Conservation (phyloP, 2,113 vertebrate genomes). For the Deroptyus accipitrinus region DNA sequence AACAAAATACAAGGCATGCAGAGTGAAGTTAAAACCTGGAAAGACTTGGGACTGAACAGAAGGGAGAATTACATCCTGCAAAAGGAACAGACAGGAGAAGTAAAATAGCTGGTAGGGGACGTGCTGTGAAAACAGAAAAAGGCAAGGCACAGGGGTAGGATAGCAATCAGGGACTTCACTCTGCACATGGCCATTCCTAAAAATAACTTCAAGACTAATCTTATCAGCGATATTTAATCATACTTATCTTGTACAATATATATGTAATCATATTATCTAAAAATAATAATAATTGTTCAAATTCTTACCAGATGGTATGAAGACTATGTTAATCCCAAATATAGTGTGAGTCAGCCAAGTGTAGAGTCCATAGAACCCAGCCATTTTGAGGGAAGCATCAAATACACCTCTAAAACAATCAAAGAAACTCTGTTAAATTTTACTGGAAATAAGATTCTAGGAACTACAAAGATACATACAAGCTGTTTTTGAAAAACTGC, state of each 20-base stretch:
- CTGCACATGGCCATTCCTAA: background rate
- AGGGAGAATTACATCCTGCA: background rate
- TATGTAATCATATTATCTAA: background rate
- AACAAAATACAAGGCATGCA: background rate
- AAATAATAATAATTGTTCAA: background rate
- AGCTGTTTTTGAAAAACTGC: background rate
- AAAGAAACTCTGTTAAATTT: constrained; percentile 43
- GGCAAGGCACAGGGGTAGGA: background rate
- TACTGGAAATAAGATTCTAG: background rate
- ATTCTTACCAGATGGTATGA: constrained; percentile 95
- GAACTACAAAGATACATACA: background rate
- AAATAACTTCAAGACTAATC: background rate
- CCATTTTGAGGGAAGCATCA: constrained; percentile 99
- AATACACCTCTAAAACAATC: constrained; percentile 89
- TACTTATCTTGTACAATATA: background rate
- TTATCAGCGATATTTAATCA: background rate
- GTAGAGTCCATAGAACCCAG: constrained; percentile 96
- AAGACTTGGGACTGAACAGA: background rate
- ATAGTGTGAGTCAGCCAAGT: constrained; percentile 98
- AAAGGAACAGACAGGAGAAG: background rate
- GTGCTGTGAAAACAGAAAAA: background rate
- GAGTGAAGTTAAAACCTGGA: background rate
- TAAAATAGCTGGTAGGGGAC: background rate
- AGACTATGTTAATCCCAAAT: constrained; percentile 98
- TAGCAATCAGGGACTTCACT: background rate